Conservation (phyloP, 2,797 vertebrate species). For the Sus cebifrons region DNA sequence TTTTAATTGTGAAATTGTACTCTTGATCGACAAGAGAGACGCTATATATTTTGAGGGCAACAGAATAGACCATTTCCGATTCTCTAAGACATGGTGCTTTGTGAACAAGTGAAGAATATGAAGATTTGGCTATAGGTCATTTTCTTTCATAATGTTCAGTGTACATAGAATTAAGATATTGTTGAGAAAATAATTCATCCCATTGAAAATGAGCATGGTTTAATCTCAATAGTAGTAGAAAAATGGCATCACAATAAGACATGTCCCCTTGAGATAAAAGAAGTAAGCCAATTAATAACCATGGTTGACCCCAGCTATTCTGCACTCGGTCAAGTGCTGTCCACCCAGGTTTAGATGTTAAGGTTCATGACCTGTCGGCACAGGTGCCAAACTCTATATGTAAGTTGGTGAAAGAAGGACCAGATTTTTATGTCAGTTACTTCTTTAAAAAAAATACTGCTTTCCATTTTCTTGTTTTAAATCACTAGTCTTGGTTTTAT, state of each 20-base stretch:
- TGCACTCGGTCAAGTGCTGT: rapidly evolving
- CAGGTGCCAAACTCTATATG: not conserved
- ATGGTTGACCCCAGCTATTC: not conserved
- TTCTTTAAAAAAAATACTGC: not conserved
- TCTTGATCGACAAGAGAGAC: not conserved
- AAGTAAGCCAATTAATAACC: not conserved
- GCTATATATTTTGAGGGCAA: not conserved
- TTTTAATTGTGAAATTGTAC: not conserved
- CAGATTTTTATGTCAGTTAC: not conserved
- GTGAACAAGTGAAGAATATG: slow-evolving; percentile 33
- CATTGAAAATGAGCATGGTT: slow-evolving; percentile 8
- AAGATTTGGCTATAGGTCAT: not conserved
- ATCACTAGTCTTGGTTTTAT: not conserved
- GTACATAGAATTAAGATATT: not conserved
- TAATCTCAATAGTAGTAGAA: not conserved
- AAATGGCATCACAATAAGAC: slow-evolving; percentile 19
- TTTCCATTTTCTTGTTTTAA: slow-evolving; percentile 38
- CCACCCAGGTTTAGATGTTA: not conserved
- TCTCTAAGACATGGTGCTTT: not conserved
- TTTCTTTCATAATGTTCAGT: slow-evolving; percentile 2
- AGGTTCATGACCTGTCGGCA: not conserved
- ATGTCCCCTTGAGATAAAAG: not conserved
- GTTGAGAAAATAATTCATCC: not conserved
- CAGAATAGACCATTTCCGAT: not conserved
- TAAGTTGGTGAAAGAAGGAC: not conserved